Evolutionary conservation across 2,113 vertebrate genomes (phyloP).

Genomic region (Pampusana beccarii): DNA sequence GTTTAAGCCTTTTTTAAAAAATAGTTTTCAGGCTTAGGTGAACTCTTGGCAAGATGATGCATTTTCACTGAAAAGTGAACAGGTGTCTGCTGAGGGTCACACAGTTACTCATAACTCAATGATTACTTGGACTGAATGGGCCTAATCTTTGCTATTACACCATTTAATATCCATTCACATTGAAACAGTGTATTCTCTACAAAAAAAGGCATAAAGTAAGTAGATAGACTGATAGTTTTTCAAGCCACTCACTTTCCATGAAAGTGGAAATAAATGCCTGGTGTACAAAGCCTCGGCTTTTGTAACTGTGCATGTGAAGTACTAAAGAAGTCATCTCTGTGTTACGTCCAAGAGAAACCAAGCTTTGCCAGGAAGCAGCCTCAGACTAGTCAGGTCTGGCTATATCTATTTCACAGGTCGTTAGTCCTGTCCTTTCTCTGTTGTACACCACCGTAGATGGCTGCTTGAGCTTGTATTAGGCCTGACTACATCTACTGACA

Average conservation of each 20-base stretch:
- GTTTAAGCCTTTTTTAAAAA: background rate
- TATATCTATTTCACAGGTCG: slow-evolving; percentile 34
- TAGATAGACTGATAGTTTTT: background rate
- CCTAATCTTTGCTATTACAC: background rate
- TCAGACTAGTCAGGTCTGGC: background rate
- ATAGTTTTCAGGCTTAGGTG: background rate
- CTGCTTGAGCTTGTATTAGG: background rate
- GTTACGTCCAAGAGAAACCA: background rate
- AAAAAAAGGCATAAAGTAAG: background rate
- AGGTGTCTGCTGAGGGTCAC: background rate
- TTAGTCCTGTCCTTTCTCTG: background rate
- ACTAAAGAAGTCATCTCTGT: background rate
- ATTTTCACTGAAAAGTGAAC: background rate
- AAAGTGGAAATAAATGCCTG: background rate
- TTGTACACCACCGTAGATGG: background rate
- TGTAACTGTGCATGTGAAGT: background rate
- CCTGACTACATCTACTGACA: background rate
- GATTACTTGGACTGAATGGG: background rate
- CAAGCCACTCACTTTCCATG: background rate
- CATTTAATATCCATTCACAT: background rate
- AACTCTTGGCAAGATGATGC: background rate
- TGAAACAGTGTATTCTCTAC: background rate
- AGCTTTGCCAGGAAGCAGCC: background rate
- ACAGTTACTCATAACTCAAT: background rate
- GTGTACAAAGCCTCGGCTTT: background rate